These are phyloP conservation scores for Mesocricetus auratus DNA, from an alignment of 2,113 vertebrate genomes.

Conservation along the genomic window DNA sequence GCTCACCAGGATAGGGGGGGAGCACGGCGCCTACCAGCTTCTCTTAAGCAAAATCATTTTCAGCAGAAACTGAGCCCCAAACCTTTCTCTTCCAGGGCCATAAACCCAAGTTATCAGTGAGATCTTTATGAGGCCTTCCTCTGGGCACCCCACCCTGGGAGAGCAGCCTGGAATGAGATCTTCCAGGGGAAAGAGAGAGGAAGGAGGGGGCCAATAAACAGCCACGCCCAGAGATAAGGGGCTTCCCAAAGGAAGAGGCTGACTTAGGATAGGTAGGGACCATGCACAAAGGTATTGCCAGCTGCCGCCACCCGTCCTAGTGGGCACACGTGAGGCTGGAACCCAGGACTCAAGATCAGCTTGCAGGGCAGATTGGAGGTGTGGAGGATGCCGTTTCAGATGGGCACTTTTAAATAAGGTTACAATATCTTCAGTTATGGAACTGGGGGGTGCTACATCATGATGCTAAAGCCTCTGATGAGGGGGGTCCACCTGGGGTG, in stretches of 20 bases:
- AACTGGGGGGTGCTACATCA: background rate
- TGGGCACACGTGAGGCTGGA: background rate
- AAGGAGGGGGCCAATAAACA: slow-evolving; percentile 62
- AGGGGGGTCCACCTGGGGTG: background rate
- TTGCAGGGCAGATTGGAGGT: background rate
- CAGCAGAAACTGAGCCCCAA: slow-evolving; percentile 33
- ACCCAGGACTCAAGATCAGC: background rate
- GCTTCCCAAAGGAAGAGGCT: slow-evolving; percentile 54
- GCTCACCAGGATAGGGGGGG: background rate
- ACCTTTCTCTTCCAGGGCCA: slow-evolving; percentile 49
- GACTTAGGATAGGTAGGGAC: background rate
- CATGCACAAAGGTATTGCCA: accelerated
- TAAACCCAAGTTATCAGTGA: slow-evolving; percentile 77
- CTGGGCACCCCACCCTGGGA: slow-evolving; percentile 65
- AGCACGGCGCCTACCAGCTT: background rate
- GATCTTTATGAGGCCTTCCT: slow-evolving; percentile 82
- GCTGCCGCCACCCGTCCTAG: no score
- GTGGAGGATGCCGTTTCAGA: background rate
- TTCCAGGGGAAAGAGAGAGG: slow-evolving; percentile 45
- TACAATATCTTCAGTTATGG: background rate
- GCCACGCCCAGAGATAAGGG: slow-evolving; percentile 65
- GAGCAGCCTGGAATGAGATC: slow-evolving; percentile 41
- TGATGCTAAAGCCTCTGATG: background rate
- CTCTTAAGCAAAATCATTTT: slow-evolving; percentile 38
- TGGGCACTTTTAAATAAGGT: background rate